Conservation (phyloP, 23 tunicate genomes). For the Oikopleura vanhoeffeni region DNA sequence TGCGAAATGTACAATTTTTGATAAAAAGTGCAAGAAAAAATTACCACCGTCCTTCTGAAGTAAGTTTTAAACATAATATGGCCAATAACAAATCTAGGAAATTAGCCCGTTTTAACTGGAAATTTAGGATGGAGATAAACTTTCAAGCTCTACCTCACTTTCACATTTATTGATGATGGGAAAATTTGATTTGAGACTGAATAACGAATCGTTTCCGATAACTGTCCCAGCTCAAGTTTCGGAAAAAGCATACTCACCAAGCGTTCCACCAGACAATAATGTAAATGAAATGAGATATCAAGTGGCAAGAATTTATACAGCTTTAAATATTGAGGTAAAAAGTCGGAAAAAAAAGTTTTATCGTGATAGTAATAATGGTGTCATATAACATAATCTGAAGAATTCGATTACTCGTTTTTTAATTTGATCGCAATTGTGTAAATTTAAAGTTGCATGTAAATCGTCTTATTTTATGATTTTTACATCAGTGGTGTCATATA, state of each 20-base stretch:
- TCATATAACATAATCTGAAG: too few relatives aligned
- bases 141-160: not conserved
- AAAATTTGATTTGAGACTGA: not conserved
- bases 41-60: too few relatives aligned
- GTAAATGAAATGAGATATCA: slow-evolving; percentile 15
- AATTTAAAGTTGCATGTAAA: too few relatives aligned
- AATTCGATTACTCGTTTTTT: too few relatives aligned
- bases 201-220: not conserved
- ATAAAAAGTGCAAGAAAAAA: too few relatives aligned
- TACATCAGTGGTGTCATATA: too few relatives aligned
- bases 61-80: too few relatives aligned
- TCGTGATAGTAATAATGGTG: too few relatives aligned
- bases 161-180: not conserved
- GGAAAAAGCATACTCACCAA: not conserved
- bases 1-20: too few relatives aligned
- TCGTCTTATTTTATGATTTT: too few relatives aligned
- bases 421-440: too few relatives aligned
- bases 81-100: not conserved
- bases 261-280: not conserved
- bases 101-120: not conserved
- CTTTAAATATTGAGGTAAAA: slow-evolving; percentile 6
- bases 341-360: too few relatives aligned
- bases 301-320: slow-evolving; percentile 3
- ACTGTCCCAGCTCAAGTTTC: not conserved
- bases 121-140: not conserved